Base-by-base conservation (phyloP, 2,797 vertebrate species). In the Sphaeramia orbicularis region DNA sequence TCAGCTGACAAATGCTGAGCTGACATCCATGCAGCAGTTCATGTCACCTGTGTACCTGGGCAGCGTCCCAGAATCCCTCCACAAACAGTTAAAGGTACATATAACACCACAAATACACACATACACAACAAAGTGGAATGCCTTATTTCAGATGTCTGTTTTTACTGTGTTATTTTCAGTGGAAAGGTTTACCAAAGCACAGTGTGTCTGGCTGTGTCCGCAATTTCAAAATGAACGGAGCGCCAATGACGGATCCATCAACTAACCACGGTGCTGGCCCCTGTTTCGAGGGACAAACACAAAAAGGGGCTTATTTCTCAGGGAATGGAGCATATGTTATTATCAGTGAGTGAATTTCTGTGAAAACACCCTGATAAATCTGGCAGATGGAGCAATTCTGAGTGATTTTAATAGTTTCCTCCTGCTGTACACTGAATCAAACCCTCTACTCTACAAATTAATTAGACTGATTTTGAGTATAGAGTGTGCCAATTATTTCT, bases 141-240 rank as follows among this genome's bases (percentile, higher is more conserved):
- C 18, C 0, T 15, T 10, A 27, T 24, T 18, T 1, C 19, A 24
- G 21, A 53, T 16, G 14, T 12, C 6, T 45, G 8, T 4, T 36
- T 27, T 6, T 24, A 1, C 16, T 14, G 3, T 7, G 30, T 60
- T 19, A 43, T 56, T 69, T 80, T 53, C 27, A 94, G 91, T 93
- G 89, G 7, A 94, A 98, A 95, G 78, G 72, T 48, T 91, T 97
- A 38, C 96, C 96, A n/a, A 67, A 81, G 58, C 94, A 93, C 42
- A 95, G 94, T 70, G 94, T 98, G 75, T 93, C 94, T 10, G 96
- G 97, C 38, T 99, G 97, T 58, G 66, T 99, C 56, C 96, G 90
- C 52, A 94, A 96, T 83, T 96, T 98, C 47, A 95, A 95, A 80
- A 86, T 96, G 88, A 94, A 96, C 13, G 93, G 93, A 56, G 88